Evolutionary conservation across 2,888 invertebrate genomes (phyloP).

Genomic region (Hypomecis atomaria): DNA sequence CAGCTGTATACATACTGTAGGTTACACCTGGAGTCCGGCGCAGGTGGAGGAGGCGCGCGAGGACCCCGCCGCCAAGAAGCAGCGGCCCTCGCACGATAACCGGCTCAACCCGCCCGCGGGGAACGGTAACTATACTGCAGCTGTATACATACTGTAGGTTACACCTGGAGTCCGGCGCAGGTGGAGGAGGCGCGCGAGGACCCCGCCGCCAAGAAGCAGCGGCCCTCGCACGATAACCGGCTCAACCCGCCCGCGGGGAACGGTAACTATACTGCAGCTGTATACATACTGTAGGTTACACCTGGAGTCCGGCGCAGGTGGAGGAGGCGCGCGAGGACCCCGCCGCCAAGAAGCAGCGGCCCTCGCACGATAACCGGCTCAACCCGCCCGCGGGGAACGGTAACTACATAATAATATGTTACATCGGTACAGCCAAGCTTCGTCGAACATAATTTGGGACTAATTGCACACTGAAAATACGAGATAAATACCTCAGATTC

Average conservation of each 20-base stretch:
- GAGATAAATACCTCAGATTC: too few relatives aligned
- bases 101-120: slow-evolving; percentile 51
- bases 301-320: slow-evolving; percentile 94
- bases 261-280: neutral
- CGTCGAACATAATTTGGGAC: too few relatives aligned
- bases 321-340: slow-evolving; percentile 71
- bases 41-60: slow-evolving; percentile 80
- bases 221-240: slow-evolving; percentile 52
- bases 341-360: slow-evolving; percentile 63
- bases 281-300: slow-evolving; percentile 88
- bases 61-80: slow-evolving; percentile 67
- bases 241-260: slow-evolving; percentile 51
- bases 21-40: slow-evolving; percentile 97
- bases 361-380: slow-evolving; percentile 52
- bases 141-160: slow-evolving; percentile 81
- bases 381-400: slow-evolving; percentile 48
- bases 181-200: slow-evolving; percentile 73
- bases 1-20: neutral
- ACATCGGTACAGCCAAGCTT: too few relatives aligned
- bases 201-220: slow-evolving; percentile 64
- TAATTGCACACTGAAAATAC: too few relatives aligned
- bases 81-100: slow-evolving; percentile 53
- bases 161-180: slow-evolving; percentile 96
- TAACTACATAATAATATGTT: too few relatives aligned
- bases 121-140: slow-evolving; percentile 17